Evolutionary conservation across 53 echinoderm and acorn worm species (phyloP).

Genomic region (Holothuria scabra): DNA sequence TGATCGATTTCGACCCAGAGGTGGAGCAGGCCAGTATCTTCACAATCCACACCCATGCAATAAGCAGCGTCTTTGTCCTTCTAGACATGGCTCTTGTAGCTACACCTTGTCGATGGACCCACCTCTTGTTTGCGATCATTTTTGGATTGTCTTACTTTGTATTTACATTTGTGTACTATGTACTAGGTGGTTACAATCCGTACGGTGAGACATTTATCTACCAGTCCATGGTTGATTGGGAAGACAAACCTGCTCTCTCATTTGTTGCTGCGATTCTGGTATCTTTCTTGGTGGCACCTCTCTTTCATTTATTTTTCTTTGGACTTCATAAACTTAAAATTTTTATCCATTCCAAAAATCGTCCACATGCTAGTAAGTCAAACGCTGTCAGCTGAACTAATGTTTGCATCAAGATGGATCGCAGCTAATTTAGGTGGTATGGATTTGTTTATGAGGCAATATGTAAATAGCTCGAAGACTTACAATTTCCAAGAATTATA

Average conservation of each 20-base stretch:
- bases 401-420: no score
- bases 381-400: no score
- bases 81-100: conserved; percentile 55
- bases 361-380: no score
- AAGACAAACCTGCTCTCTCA: neutral
- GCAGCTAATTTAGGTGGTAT: no score
- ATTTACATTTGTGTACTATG: conserved; percentile 64
- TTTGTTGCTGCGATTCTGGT: conserved; percentile 39
- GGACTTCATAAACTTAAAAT: conserved; percentile 16
- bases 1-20: conserved; percentile 66
- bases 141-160: conserved; percentile 59
- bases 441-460: no score
- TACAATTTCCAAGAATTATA: no score
- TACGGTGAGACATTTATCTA: conserved; percentile 73
- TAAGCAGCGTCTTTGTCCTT: conserved; percentile 51
- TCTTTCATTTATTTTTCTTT: conserved; percentile 22
- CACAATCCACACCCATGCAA: conserved; percentile 74
- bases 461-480: no score
- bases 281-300: conserved; percentile 14
- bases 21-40: conserved; percentile 62
- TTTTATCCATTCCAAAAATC: conserved; percentile 4
- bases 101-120: conserved; percentile 60
- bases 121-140: conserved; percentile 62
- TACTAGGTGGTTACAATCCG: conserved; percentile 68
- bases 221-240: conserved; percentile 72